Percentiles rank a stretch among this genome's conserved stretches.
These are phyloP conservation scores for Epizoanthus ramosus DNA, from an alignment of 92 coral and sea anemone genomes.

Conservation along the genomic window DNA sequence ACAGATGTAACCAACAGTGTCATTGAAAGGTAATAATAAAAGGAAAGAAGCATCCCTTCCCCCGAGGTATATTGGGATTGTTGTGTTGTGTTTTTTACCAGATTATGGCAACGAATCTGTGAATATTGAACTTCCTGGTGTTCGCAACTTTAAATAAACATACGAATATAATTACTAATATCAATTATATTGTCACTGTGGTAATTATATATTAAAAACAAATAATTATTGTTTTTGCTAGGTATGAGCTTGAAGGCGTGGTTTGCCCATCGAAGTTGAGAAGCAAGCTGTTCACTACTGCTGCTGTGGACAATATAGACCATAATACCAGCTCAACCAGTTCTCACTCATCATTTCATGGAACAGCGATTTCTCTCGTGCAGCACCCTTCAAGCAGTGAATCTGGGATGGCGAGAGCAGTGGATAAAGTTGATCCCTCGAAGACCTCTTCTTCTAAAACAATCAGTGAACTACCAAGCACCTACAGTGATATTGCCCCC, in stretches of 20 bases:
- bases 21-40: constrained; percentile 17
- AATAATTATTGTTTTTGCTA: constrained; percentile 3
- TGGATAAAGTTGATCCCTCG: constrained; percentile 40
- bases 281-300: constrained; percentile 55
- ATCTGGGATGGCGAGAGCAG: constrained; percentile 42
- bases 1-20: constrained; percentile 57
- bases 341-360: constrained; percentile 42
- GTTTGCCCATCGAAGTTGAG: constrained; percentile 61
- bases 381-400: constrained; percentile 60
- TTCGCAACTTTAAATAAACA: no score
- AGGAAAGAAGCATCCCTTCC: not conserved
- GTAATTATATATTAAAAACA: constrained; percentile 9
- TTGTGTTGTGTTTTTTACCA: not conserved
- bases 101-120: constrained; percentile 20
- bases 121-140: constrained; percentile 4
- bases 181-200: constrained; percentile 25
- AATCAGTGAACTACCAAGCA: constrained; percentile 18
- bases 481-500: constrained; percentile 23
- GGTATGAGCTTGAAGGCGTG: constrained; percentile 48
- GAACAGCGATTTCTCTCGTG: no score
- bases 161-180: constrained; percentile 2
- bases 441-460: constrained; percentile 24
- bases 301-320: constrained; percentile 61
- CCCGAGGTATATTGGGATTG: no score
- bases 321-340: constrained; percentile 65